phyloP scores from a whole-genome alignment of 2,888 invertebrate genomes.

The Pachydiplax longipennis region DNA sequence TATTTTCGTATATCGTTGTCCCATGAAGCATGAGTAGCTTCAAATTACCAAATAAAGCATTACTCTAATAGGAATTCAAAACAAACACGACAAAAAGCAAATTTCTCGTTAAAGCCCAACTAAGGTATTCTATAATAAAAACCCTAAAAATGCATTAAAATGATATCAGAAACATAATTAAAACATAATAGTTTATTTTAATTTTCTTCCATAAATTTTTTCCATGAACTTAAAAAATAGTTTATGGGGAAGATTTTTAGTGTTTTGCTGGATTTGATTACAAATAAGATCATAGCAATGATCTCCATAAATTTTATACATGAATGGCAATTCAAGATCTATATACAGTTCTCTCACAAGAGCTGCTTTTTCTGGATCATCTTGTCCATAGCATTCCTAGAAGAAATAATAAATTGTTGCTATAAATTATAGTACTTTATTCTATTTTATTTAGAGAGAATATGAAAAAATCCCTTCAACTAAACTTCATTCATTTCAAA shows the following conservation, averaged over 20 bases:
- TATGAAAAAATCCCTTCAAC: no score
- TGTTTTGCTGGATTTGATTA: constrained; percentile 53
- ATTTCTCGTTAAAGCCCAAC: no score
- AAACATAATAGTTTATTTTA: not conserved
- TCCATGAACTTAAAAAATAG: constrained; percentile 55
- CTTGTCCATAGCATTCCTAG: constrained; percentile 56
- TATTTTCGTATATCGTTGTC: no score
- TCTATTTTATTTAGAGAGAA: not conserved
- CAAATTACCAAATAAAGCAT: no score
- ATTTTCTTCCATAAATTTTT: constrained; percentile 53
- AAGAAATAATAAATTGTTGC: not conserved
- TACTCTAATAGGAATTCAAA: no score
- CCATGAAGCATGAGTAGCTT: no score
- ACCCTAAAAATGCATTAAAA: no score
- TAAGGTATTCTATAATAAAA: no score
- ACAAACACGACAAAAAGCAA: no score
- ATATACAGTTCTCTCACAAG: constrained; percentile 55
- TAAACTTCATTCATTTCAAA: no score
- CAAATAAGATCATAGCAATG: constrained; percentile 52
- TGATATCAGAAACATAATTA: no score
- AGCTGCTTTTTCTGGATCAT: constrained; percentile 53
- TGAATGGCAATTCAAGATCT: constrained; percentile 53
- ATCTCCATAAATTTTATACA: constrained; percentile 54
- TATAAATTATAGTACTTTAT: not conserved
- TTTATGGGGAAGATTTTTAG: constrained; percentile 53